These are phyloP conservation scores for Machimus atricapillus DNA, from an alignment of 2,888 invertebrate genomes.

Conservation along the genomic window DNA sequence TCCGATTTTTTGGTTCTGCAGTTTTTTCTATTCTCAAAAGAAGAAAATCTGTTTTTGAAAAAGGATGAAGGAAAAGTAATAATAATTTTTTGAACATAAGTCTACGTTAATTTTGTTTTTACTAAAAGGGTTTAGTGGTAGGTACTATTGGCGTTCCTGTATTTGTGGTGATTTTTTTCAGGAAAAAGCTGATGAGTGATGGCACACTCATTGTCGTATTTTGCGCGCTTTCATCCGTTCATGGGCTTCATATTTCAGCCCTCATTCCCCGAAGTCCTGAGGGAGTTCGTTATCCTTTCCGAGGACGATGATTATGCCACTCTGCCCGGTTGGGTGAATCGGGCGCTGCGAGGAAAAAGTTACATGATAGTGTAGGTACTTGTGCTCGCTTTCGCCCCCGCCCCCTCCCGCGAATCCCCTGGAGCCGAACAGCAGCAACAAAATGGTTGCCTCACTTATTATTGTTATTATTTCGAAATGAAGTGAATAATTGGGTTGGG, in stretches of 20 bases:
- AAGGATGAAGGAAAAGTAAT: no score
- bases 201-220: not conserved
- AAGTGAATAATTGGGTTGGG: conserved; percentile 36
- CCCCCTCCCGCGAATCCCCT: not conserved
- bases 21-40: no score
- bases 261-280: not conserved
- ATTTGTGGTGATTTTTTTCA: not conserved
- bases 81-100: no score
- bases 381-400: not conserved
- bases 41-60: no score
- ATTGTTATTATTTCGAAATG: conserved; percentile 29
- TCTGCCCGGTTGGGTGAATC: not conserved
- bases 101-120: no score
- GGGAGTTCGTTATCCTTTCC: conserved; percentile 27
- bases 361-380: not conserved
- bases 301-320: conserved; percentile 31
- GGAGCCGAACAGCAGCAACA: not conserved
- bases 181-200: not conserved
- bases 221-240: not conserved
- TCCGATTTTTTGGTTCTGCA: no score
- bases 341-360: not conserved
- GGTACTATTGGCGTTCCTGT: not conserved
- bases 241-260: not conserved
- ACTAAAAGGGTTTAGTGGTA: conserved; percentile 15
- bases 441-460: conserved; percentile 33